phyloP scores from a whole-genome alignment of 1,140 invertebrate genomes.

The Drosophila suzukii region DNA sequence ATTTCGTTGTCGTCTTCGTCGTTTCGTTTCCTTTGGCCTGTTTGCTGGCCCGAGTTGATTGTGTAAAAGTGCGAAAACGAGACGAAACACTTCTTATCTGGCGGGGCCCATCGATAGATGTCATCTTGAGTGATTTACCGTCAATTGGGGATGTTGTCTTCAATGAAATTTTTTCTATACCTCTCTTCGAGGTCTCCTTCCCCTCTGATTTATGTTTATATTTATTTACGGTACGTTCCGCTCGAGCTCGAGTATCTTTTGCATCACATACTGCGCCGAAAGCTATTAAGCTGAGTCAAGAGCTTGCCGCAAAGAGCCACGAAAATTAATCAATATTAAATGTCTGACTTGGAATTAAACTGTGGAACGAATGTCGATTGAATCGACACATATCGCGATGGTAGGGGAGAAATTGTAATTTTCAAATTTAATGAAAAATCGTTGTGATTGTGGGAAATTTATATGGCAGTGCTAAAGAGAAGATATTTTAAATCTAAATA shows the following conservation, averaged over 20 bases:
- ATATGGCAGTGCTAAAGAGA: not conserved
- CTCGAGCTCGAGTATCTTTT: slow-evolving; percentile 48
- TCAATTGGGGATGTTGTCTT: slow-evolving; percentile 83
- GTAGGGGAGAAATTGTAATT: not conserved
- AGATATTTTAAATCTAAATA: too few species aligned
- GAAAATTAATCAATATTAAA: slow-evolving; percentile 74
- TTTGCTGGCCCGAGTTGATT: slow-evolving; percentile 49
- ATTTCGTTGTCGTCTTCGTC: not conserved
- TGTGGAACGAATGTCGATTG: slow-evolving; percentile 53
- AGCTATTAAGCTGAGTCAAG: slow-evolving; percentile 56
- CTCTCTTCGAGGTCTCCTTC: slow-evolving; percentile 2
- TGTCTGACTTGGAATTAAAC: slow-evolving; percentile 61
- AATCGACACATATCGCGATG: not conserved
- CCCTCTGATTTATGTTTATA: slow-evolving; percentile 76
- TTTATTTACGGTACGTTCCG: slow-evolving; percentile 71
- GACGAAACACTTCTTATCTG: slow-evolving; percentile 77
- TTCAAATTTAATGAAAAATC: not conserved
- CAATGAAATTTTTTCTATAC: slow-evolving; percentile 67
- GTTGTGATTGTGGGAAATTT: not conserved
- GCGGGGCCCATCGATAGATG: slow-evolving; percentile 78
- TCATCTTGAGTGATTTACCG: slow-evolving; percentile 84
- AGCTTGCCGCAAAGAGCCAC: slow-evolving; percentile 23
- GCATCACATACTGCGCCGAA: slow-evolving; percentile 33
- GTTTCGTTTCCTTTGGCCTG: slow-evolving; percentile 1
- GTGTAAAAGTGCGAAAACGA: slow-evolving; percentile 80